Evolutionary conservation across 2,797 vertebrate species (phyloP).

Genomic region (Agapornis canus): DNA sequence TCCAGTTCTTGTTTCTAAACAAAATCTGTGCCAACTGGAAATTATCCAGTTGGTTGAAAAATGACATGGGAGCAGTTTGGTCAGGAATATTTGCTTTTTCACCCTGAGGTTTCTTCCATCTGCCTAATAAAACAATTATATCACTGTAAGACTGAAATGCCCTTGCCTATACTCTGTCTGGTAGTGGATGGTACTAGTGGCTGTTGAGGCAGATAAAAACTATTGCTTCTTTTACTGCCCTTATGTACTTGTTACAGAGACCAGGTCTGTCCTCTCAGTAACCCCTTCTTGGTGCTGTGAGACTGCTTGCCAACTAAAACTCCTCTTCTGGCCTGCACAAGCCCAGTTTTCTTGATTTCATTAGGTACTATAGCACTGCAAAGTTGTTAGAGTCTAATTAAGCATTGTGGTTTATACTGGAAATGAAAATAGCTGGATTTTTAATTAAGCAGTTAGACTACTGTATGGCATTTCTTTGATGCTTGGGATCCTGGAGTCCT

Average conservation of each 20-base stretch:
- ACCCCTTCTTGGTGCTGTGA: not conserved
- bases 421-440: not conserved
- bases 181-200: not conserved
- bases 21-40: constrained; percentile 49
- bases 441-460: not conserved
- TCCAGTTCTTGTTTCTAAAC: constrained; percentile 42
- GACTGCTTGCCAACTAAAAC: not conserved
- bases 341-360: not conserved
- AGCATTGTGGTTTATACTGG: not conserved
- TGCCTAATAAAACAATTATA: constrained; percentile 44
- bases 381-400: not conserved
- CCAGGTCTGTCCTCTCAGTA: not conserved
- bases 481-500: not conserved
- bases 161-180: not conserved
- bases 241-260: not conserved
- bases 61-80: constrained; percentile 14
- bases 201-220: not conserved
- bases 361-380: not conserved
- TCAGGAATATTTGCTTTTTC: constrained; percentile 52
- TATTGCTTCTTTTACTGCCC: not conserved
- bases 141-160: constrained; percentile 3
- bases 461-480: not conserved
- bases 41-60: constrained; percentile 39
- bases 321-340: not conserved
- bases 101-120: constrained; percentile 30